Conservation (phyloP, 2,888 invertebrate species). For the Drosophila paranaensis region DNA sequence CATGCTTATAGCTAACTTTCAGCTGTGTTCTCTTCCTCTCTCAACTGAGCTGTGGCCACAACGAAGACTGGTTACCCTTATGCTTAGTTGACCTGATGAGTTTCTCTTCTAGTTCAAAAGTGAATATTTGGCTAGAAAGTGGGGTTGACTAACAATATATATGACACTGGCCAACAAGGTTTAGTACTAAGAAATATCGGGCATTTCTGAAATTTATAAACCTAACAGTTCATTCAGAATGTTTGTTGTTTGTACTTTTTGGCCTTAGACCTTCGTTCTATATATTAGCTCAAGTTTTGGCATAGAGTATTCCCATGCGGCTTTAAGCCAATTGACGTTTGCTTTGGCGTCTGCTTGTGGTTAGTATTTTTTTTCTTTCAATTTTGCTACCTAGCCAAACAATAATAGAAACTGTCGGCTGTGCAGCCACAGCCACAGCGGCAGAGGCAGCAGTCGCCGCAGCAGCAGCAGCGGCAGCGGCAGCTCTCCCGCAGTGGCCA, state of each 20-base stretch:
- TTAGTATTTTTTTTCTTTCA: slow-evolving; percentile 46
- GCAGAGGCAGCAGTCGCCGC: not conserved
- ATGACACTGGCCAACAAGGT: too few species aligned
- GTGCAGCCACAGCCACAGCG: slow-evolving; percentile 21
- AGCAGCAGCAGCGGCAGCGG: slow-evolving; percentile 5
- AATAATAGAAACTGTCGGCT: slow-evolving; percentile 70
- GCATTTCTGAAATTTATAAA: too few species aligned
- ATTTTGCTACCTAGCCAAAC: slow-evolving; percentile 65
- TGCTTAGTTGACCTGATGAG: too few species aligned
- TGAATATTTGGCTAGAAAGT: too few species aligned
- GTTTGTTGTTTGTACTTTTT: not conserved
- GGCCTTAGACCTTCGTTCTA: not conserved
- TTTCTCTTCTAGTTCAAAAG: too few species aligned
- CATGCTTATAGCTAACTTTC: slow-evolving; percentile 30
- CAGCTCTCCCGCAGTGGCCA: slow-evolving; percentile 70
- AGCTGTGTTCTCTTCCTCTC: slow-evolving; percentile 34
- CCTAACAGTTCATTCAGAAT: not conserved
- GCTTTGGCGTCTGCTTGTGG: slow-evolving; percentile 34
- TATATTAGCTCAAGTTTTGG: not conserved
- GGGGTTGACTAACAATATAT: too few species aligned
- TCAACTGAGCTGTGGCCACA: not conserved
- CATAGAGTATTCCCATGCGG: slow-evolving; percentile 40
- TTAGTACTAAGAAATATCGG: too few species aligned
- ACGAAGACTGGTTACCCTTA: slow-evolving; percentile 47
- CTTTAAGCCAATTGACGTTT: slow-evolving; percentile 23